A percentile compares a stretch with the other conserved stretches of the same genome.
Conservation (phyloP, 2,888 invertebrate genomes). For the Tenodera sinensis region DNA sequence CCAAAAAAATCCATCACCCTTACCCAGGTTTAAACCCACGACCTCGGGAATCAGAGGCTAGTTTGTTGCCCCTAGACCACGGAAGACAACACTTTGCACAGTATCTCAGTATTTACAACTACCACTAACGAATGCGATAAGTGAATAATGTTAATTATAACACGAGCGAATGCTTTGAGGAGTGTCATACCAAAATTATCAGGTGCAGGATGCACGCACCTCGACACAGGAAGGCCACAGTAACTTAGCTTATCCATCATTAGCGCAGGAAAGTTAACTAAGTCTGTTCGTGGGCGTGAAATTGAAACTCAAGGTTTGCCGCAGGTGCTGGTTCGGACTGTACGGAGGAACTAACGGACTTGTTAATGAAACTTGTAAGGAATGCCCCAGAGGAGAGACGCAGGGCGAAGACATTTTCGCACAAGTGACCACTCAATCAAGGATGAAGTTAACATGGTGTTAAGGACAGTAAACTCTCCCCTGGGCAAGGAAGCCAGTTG, state of each 20-base stretch:
- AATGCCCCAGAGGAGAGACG: background rate
- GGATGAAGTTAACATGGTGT: slow-evolving; percentile 1
- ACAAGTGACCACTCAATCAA: slow-evolving; percentile 17
- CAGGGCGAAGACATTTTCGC: background rate
- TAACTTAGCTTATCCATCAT: background rate
- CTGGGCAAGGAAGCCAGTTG: background rate
- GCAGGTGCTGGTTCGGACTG: background rate
- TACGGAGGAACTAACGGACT: background rate
- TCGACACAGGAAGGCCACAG: no score
- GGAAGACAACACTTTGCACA: no score
- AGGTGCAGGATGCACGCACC: no score
- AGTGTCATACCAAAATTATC: no score
- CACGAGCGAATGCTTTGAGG: no score
- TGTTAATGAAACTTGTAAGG: background rate
- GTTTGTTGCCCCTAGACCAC: no score
- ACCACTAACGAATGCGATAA: no score
- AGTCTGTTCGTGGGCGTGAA: background rate
- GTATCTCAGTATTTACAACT: no score
- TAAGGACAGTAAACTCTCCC: background rate
- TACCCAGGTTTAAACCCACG: no score
- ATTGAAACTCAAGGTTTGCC: background rate
- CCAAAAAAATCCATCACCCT: no score
- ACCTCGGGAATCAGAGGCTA: no score
- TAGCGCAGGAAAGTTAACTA: background rate
- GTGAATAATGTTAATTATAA: no score